Evolutionary conservation across 2,113 vertebrate genomes (phyloP), one percentile per base, ranked within the genome.

Genomic region (Equus quagga): DNA sequence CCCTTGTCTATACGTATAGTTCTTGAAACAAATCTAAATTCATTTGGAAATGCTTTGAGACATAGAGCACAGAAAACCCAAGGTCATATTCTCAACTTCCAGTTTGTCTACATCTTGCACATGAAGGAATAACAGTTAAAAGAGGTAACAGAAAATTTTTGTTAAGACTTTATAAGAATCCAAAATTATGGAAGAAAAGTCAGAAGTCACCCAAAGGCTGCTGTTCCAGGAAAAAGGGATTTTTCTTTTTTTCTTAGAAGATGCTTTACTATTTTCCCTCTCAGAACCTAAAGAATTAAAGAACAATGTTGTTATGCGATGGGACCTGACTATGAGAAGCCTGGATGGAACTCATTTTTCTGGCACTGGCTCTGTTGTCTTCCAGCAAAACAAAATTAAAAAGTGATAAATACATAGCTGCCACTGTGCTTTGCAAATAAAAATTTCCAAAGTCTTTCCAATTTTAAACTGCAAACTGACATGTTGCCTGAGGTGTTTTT

Each of bases 391-490:
- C 8, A 69, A 94, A 83, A 65, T 19, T 81, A n/a, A 64, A 85
- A 84, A 76, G 79, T 94, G 49, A 92, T 92, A 96, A 84, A 84
- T 76, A 56, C 17, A 56, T 60, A 51, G 26, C 67, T 88, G 75
- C 49, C 60, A 73, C 60, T 60, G 4, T 83, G 24, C 41, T 10
- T 91, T 82, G 46, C 72, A 97, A 91, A 94, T 83, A 92, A 93
- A 93, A 54, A 0, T 95, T 94, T 94, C 31, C 60, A 76, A 91
- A 85, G 33, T 60, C 19, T 84, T 96, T 93, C 64, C 69, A 58
- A 79, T 56, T 93, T 95, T 79, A 93, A 91, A 94, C n/a, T 70
- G 17, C n/a, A 82, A 58, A 49, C 44, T 84, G 54, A 88, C 91
- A 41, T 75, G 36, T 80, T 83, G 80, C 82, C 88, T 49, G 51